Evolutionary conservation across 2,888 invertebrate genomes (phyloP), one percentile per base, ranked within the genome.

Genomic region (Deilephila porcellus): DNA sequence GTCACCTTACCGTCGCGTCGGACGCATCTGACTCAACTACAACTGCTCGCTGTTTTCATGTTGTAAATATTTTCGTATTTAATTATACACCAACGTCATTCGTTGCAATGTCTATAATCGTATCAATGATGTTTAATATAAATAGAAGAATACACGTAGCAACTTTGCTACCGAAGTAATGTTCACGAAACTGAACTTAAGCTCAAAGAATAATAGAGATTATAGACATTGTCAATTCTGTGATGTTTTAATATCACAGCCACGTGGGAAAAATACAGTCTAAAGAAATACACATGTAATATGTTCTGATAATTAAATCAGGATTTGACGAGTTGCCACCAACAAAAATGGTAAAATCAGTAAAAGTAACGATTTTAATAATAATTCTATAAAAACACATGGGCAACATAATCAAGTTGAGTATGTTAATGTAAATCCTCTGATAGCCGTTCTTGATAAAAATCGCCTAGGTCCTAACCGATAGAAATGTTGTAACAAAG

Each of bases 1-100:
- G 85, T 86, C 84, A 86, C 86, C 85, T 85, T 82, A 75, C 74
- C 74, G 76, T 79, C 77, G 75, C 74, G 76, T 79, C 77, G 75
- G 78, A 77, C 74, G 79, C 86, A 85, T 85, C 83, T 87, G 86
- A 77, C 80, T 75, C 73, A 64, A 71, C 70, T 72, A 70, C 64
- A 71, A 56, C 56, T 56, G 56, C 62, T 64, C 76, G 76, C 62
- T 71, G 74, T 74, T 75, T 74, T 79, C 81, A 81, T 76, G 78
- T 77, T 76, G 75, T 74, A 75, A 74, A 75, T 75, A 45, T 20
- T 67, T 52, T 67, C 20, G 45, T 25, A 64, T 63, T 37, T 63
- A 11, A 67, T 25, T 45, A n/a, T n/a, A 56, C 19, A 19, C 14
- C n/a, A 19, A 14, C 45, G 56, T 56, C n/a, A 19, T 4, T 53